Evolutionary conservation across 2,113 vertebrate species (phyloP).

Genomic region (Panurus biarmicus): DNA sequence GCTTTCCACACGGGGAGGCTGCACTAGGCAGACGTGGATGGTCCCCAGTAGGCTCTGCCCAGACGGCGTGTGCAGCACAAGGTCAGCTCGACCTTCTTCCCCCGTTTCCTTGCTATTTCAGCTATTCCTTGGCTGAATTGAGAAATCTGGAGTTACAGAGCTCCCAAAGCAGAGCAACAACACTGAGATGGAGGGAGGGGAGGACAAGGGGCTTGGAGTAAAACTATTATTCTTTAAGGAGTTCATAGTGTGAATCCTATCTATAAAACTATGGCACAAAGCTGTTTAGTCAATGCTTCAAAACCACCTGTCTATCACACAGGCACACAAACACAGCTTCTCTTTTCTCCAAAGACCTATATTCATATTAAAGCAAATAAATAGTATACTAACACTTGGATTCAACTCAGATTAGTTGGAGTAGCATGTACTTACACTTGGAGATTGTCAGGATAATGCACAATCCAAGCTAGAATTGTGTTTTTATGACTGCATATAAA

Average conservation of each 20-base stretch:
- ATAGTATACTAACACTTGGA: background rate
- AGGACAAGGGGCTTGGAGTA: background rate
- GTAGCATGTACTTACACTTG: background rate
- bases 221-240: background rate
- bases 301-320: background rate
- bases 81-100: constrained; percentile 60
- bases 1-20: background rate
- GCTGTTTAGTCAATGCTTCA: background rate
- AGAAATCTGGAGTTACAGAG: background rate
- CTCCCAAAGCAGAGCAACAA: background rate
- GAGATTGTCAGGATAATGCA: background rate
- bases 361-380: background rate
- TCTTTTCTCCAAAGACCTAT: background rate
- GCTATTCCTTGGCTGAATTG: background rate
- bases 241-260: rapidly evolving
- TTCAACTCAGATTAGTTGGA: background rate
- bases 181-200: background rate
- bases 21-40: background rate
- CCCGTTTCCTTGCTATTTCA: background rate
- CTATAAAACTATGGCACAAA: background rate
- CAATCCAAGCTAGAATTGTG: background rate
- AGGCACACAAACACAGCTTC: background rate
- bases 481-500: background rate
- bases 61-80: constrained; percentile 12
- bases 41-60: constrained; percentile 9